Percentiles rank a stretch among this genome's conserved stretches.
Evolutionary conservation across 2,888 invertebrate genomes (phyloP).

Genomic region (Acanthoscelides obtectus): DNA sequence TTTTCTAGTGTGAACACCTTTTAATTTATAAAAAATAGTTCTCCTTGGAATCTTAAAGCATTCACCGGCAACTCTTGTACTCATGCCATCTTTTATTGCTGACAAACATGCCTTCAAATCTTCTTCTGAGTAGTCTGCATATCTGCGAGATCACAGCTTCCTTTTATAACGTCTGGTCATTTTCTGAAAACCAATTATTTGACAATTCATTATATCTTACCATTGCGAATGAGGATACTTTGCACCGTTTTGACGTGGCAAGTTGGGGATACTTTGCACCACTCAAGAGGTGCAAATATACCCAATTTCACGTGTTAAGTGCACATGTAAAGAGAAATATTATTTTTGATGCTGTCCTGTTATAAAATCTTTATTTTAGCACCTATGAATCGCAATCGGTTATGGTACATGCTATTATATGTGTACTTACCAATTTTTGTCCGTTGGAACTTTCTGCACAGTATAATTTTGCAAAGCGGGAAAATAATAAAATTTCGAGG

Average conservation of each 20-base stretch:
- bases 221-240: no score
- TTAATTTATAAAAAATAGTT: slow-evolving; percentile 4
- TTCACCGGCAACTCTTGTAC: slow-evolving; percentile 2
- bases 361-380: neutral
- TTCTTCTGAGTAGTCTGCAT: slow-evolving; percentile 5
- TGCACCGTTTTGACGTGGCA: no score
- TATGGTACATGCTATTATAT: no score
- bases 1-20: neutral
- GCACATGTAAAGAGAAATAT: slow-evolving; percentile 1
- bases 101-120: slow-evolving; percentile 1
- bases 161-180: slow-evolving; percentile 7
- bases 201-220: no score
- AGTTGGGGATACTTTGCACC: no score
- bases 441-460: neutral
- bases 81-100: slow-evolving; percentile 5
- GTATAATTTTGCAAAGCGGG: neutral
- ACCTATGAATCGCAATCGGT: no score
- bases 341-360: no score
- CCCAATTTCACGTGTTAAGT: neutral
- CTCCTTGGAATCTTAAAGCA: slow-evolving; percentile 5
- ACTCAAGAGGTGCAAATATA: neutral
- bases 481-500: neutral
- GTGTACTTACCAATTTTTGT: no score
- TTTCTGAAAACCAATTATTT: slow-evolving; percentile 2
- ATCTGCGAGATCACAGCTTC: slow-evolving; percentile 1